A percentile compares a stretch with the other conserved stretches of the same genome.
phyloP scores from a whole-genome alignment of 2,888 invertebrate genomes.

The Ptilodon capucinus region DNA sequence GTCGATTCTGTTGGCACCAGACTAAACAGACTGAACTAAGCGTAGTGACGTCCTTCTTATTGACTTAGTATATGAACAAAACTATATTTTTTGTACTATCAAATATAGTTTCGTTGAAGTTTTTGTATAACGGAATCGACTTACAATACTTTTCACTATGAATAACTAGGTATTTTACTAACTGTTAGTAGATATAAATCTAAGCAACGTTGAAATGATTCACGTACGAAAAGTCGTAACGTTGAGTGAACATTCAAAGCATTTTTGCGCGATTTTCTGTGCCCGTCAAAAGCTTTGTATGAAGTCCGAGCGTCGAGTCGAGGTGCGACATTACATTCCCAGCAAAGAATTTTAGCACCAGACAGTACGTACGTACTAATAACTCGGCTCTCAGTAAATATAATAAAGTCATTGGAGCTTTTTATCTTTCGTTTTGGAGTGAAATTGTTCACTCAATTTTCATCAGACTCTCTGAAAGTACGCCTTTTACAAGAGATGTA shows the following conservation, averaged over 20 bases:
- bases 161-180: too few relatives aligned
- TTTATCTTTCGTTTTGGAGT: background rate
- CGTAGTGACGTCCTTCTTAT: too few relatives aligned
- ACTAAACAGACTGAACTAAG: too few relatives aligned
- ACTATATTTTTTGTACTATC: too few relatives aligned
- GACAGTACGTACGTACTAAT: constrained; percentile 1
- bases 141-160: too few relatives aligned
- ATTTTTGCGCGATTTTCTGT: background rate
- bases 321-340: constrained; percentile 7
- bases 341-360: constrained; percentile 3
- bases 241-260: background rate
- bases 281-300: background rate
- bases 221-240: background rate
- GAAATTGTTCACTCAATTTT: background rate
- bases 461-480: background rate
- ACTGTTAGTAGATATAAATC: too few relatives aligned
- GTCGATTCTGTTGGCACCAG: too few relatives aligned
- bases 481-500: background rate
- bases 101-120: too few relatives aligned
- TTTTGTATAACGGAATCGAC: too few relatives aligned
- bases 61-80: too few relatives aligned
- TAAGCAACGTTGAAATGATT: background rate
- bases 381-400: background rate
- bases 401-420: background rate
- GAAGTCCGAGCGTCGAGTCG: constrained; percentile 1